Base-by-base conservation (phyloP, 2,888 invertebrate species). In the Trypoxylon attenuatum region DNA sequence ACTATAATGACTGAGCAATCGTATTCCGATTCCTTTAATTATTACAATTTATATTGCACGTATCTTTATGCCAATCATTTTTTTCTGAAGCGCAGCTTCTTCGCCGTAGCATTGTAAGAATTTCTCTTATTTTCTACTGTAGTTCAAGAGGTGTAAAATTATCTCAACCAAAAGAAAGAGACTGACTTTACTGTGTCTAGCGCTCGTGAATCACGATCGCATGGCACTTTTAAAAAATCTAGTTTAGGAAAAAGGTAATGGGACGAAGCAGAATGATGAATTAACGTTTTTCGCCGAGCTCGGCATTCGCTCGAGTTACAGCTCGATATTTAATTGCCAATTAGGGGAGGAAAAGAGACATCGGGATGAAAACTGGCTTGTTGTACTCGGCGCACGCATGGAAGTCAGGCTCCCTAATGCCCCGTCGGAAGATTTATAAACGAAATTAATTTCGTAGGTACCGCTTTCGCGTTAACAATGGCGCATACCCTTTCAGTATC, bases 281-380 rank as follows among this genome's bases (percentile, higher is more conserved):
- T 76, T 75, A 65, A 57, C 70, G 59, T 65, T 47, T 63, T 50
- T 50, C 46, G n/a, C 4, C 3, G 33, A 10, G 33, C 33, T 33
- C n/a, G 41, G 27, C 49, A 53, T 59, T 71, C 66, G 69, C 51
- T 64, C 54, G 62, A 25, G 65, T 71, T 65, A 63, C 64, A 64
- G 69, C n/a, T 73, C 66, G 69, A 67, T 61, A 71, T 59, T 71
- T 80, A 80, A 80, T 80, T 80, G 80, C 67, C 80, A 80, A 80
- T 80, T 80, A 80, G 70, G 45, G 73, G 58, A 68, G 38, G 53
- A 62, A 62, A 68, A 62, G 70, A 54, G 65, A 69, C 51, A 51
- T 56, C 58, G 62, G 60, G 64, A 66, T 65, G 60, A 58, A 58
- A 70, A 68, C 56, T 61, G 55, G 70, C 68, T 76, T 76, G 65